Evolutionary conservation across 1,140 invertebrate genomes (phyloP).

Genomic region (Fopius arisanus): DNA sequence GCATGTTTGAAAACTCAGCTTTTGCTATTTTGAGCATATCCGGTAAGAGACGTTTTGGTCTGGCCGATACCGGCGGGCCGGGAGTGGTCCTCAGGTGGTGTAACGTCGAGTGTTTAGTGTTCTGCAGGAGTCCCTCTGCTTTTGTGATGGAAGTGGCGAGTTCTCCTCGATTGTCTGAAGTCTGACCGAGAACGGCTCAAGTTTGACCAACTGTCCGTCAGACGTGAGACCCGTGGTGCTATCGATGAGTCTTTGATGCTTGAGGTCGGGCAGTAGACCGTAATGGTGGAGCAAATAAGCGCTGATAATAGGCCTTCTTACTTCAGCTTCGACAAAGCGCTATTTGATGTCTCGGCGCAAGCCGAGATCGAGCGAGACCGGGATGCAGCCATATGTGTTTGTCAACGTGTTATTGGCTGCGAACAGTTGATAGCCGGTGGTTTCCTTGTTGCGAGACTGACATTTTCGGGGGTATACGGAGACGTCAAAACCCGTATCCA

Average conservation of each 20-base stretch:
- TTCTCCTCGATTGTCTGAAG: no score
- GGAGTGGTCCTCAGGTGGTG: constrained; percentile 40
- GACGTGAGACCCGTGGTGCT: constrained; percentile 27
- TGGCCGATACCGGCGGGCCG: constrained; percentile 49
- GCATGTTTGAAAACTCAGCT: constrained; percentile 26
- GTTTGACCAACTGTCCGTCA: neutral
- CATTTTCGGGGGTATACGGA: no score
- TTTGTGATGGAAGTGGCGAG: no score
- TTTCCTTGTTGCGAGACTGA: neutral
- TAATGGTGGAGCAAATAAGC: constrained; percentile 54
- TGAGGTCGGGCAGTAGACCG: constrained; percentile 49
- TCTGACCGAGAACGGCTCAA: no score
- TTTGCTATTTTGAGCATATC: constrained; percentile 29
- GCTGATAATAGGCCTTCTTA: constrained; percentile 53
- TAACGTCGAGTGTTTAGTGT: neutral
- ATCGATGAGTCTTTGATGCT: constrained; percentile 44
- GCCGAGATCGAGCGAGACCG: constrained; percentile 40
- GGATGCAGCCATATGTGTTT: constrained; percentile 51
- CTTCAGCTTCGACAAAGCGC: constrained; percentile 57
- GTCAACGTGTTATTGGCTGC: constrained; percentile 27
- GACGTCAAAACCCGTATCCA: no score
- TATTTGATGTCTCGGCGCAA: constrained; percentile 45
- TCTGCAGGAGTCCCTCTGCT: no score
- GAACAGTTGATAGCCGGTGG: constrained; percentile 27
- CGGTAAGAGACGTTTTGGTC: constrained; percentile 52